Base-by-base conservation (phyloP, 2,113 vertebrate genomes). In the Antechinus flavipes region DNA sequence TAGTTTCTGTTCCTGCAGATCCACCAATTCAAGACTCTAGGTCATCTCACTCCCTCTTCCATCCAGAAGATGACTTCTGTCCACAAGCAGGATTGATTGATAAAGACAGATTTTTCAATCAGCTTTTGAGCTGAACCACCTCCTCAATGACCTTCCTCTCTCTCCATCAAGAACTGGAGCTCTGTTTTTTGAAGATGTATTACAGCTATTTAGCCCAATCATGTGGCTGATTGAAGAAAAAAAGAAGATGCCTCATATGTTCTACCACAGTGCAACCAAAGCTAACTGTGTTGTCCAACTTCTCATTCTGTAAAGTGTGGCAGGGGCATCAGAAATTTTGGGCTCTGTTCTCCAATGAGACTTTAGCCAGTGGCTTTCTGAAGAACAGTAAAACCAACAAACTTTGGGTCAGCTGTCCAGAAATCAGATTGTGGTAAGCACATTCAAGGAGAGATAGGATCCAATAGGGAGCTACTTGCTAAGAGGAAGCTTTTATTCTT, bases 1-100 rank as follows among this genome's bases (percentile, higher is more conserved):
- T 98, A 97, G 96, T 98, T 98, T 98, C 95, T 97, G 97, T 97
- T 96, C 96, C 97, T 98, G 97, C 96, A 98, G 97, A 98, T 97
- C 96, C 97, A 97, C 96, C 97, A 95, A 90, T 97, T 93, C 96
- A 97, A 98, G 98, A 95, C 97, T 92, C 47, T 95, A 97, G 97
- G 97, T 98, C 95, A 91, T 94, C 96, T 98, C 97, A 89, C 92
- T 94, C 94, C 95, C 98, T 97, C 94, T 97, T 96, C 96, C 54
- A 56, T 94, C 94, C 98, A 55, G 54, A 96, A 96, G 97, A 93
- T 93, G 91, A 96, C 97, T 97, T 96, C 98, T 53, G 5, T 97
- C 96, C 93, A 89, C 91, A 96, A 97, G 97, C 95, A 97, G 97
- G 95, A 96, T 68, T 27, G 42, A 56, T 35, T 0, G 95, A 97